Evolutionary conservation across 2,797 vertebrate species (phyloP).

Genomic region (Eremophila alpestris): DNA sequence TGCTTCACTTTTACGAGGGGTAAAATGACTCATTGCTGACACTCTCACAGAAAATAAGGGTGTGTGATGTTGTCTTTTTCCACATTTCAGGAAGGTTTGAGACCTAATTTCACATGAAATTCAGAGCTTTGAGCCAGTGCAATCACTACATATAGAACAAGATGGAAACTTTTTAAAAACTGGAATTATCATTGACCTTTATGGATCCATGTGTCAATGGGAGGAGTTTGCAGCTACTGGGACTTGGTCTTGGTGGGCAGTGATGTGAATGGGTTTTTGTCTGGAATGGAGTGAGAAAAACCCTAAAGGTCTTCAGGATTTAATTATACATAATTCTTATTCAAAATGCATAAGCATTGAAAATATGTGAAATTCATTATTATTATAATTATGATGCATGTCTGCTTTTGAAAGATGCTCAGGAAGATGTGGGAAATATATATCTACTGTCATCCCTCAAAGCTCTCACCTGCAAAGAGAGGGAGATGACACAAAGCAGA

Average conservation of each 20-base stretch:
- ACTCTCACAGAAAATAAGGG: neutral
- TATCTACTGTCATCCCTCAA: neutral
- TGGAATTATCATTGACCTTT: neutral
- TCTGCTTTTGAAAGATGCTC: neutral
- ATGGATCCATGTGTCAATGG: neutral
- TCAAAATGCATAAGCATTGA: neutral
- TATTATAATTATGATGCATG: neutral
- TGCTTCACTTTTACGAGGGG: neutral
- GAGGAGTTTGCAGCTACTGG: neutral
- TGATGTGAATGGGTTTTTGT: neutral
- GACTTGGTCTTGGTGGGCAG: neutral
- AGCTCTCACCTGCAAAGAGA: neutral
- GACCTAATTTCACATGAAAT: neutral
- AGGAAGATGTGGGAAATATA: neutral
- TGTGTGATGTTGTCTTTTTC: neutral
- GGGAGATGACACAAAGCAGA: neutral
- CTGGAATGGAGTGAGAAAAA: neutral
- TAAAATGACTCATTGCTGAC: neutral
- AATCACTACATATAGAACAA: neutral
- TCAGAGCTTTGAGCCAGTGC: neutral
- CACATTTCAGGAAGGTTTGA: neutral
- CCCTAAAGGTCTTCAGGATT: neutral
- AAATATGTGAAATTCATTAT: neutral
- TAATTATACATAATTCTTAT: neutral
- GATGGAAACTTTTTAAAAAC: neutral